Percentiles rank a stretch among this genome's conserved stretches.
Evolutionary conservation across 1,140 invertebrate genomes (phyloP).

Genomic region (Catajapyx aquilonaris): DNA sequence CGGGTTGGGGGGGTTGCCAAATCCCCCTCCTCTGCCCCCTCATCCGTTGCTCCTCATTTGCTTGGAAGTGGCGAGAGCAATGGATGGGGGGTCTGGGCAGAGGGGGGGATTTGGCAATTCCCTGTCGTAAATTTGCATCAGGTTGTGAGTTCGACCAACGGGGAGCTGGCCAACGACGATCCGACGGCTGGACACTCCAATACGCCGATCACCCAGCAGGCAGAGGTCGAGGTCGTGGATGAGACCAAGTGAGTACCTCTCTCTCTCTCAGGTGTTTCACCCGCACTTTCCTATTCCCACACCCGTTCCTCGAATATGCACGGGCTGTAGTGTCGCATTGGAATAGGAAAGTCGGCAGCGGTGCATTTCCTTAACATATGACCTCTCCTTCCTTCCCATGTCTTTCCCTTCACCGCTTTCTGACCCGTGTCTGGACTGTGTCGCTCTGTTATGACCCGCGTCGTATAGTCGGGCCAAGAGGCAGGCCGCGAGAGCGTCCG

Average conservation of each 20-base stretch:
- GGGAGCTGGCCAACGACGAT: constrained; percentile 84
- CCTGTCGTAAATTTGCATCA: constrained; percentile 37
- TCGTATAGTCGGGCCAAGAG: too few species aligned
- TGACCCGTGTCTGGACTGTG: too few species aligned
- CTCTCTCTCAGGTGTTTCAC: background rate
- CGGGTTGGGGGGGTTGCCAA: too few species aligned
- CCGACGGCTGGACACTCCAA: constrained; percentile 89
- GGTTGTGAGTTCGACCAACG: constrained; percentile 94
- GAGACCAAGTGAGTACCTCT: constrained; percentile 66
- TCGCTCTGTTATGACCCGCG: too few species aligned
- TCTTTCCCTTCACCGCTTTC: too few species aligned
- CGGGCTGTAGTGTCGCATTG: background rate
- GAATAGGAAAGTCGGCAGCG: too few species aligned
- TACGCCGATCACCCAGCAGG: constrained; percentile 78
- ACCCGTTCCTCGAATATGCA: background rate
- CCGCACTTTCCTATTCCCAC: too few species aligned
- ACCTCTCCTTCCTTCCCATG: background rate
- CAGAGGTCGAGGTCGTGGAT: constrained; percentile 80
- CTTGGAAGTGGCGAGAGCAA: background rate
- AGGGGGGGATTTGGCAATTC: too few species aligned
- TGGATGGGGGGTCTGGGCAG: too few species aligned
- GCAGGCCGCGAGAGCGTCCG: too few species aligned
- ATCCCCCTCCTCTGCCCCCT: background rate
- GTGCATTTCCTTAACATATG: background rate
- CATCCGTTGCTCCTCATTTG: background rate